Percentiles rank a stretch among this genome's conserved stretches.
Evolutionary conservation across 2,797 vertebrate genomes (phyloP).

Genomic region (Phyllotis vaccarum): DNA sequence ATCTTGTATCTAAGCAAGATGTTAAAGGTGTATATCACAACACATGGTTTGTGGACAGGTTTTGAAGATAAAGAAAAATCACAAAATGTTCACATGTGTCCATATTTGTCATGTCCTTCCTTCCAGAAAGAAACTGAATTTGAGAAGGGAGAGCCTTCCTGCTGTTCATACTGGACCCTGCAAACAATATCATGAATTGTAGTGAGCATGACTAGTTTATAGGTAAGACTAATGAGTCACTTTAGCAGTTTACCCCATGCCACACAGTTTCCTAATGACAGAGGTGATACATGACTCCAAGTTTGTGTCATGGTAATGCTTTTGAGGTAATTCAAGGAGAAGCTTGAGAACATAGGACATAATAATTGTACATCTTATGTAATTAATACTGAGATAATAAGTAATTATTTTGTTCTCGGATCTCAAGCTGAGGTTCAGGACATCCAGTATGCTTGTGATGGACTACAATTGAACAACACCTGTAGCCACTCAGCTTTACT

Average conservation of each 20-base stretch:
- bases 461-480: background rate
- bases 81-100: background rate
- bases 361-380: background rate
- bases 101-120: background rate
- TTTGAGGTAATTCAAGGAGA: background rate
- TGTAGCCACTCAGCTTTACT: slow-evolving; percentile 1
- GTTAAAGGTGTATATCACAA: background rate
- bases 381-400: background rate
- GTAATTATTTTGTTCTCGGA: background rate
- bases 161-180: background rate
- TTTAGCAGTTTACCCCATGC: background rate
- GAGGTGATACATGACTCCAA: background rate
- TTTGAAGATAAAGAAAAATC: slow-evolving; percentile 2
- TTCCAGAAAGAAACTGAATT: background rate
- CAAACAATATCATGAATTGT: background rate
- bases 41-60: background rate
- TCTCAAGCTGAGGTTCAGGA: background rate
- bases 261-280: background rate
- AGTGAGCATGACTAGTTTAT: background rate
- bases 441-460: background rate
- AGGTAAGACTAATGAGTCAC: background rate
- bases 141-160: background rate
- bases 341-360: background rate
- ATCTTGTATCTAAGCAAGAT: background rate
- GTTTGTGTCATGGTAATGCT: background rate